Percentiles rank a stretch among this genome's conserved stretches.
Evolutionary conservation across 2,797 vertebrate species (phyloP).

Genomic region (Gouania willdenowi): DNA sequence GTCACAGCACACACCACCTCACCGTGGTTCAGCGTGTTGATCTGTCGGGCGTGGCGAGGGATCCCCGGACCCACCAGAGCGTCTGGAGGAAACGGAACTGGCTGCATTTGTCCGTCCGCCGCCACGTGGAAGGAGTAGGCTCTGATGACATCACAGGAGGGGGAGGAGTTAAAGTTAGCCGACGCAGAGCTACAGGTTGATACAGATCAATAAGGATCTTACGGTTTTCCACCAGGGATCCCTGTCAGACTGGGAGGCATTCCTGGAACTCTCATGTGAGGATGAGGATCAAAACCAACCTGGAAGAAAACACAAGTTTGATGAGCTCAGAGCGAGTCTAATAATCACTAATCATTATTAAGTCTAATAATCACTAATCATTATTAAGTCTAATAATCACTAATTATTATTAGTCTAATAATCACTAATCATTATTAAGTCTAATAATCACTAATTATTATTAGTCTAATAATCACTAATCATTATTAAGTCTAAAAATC

Average conservation of each 20-base stretch:
- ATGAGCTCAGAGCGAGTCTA: constrained; percentile 37
- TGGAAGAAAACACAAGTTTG: constrained; percentile 51
- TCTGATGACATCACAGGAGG: constrained; percentile 38
- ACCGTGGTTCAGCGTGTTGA: constrained; percentile 83
- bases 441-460: no score
- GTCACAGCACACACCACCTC: constrained; percentile 91
- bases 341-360: no score
- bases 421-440: no score
- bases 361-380: no score
- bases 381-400: no score
- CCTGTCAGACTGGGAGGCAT: constrained; percentile 88
- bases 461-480: no score
- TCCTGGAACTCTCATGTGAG: constrained; percentile 88
- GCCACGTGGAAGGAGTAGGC: constrained; percentile 84
- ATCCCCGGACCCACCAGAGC: constrained; percentile 82
- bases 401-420: no score
- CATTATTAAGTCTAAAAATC: no score
- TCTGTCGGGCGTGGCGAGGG: constrained; percentile 82
- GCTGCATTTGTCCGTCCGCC: constrained; percentile 83
- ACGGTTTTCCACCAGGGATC: constrained; percentile 96
- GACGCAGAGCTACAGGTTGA: not conserved
- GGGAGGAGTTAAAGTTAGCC: no score
- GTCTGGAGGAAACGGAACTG: constrained; percentile 81
- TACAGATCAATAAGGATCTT: constrained; percentile 54
- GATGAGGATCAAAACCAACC: constrained; percentile 96